Base-by-base conservation (phyloP, 2,888 invertebrate species). In the Escarpia spicata region DNA sequence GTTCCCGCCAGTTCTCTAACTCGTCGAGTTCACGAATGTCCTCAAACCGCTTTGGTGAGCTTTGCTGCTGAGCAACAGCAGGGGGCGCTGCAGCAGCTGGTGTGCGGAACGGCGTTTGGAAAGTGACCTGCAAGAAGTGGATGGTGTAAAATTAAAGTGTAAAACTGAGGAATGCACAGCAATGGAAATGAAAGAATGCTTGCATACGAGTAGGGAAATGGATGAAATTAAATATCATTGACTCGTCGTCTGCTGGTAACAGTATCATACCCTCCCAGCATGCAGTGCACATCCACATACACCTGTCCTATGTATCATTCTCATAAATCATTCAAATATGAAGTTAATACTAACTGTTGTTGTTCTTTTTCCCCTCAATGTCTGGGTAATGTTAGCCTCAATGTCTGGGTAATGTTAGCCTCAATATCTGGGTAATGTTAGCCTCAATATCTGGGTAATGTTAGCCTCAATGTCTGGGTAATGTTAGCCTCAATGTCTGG, bases 21-120 rank as follows among this genome's bases (percentile, higher is more conserved):
- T 91, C 91, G 37, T 91, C 91, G 12, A 91, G 91, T 44, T 91
- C 91, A 15, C 91, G 91, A 26, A 91, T 91, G 43, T 91, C 43
- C 91, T 91, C 91, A n/a, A 43, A 91, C 19, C 91, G 44, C 8
- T 43, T 91, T 15, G 91, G 91, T 91, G 91, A 43, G 8, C 19
- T 8, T 26, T 91, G 31, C 43, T 37, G 43, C 91, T 19, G 75
- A 6, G 75, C n/a, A 4, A 15, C 75, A 75, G n/a, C 75, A 75
- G 75, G n/a, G 15, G 75, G 75, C 75, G 26, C 75, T 75, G 75
- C 26, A 75, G 75, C 75, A 75, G 75, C 75, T 75, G 75, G 75
- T 75, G 75, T 75, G 75, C 75, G 75, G 26, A 75, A 75, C 75
- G 75, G 75, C 6, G 75, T 75, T n/a, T 75, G 75, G 75, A 75